Base-by-base conservation (phyloP, 2,888 invertebrate genomes). In the Drosophila colorata region DNA sequence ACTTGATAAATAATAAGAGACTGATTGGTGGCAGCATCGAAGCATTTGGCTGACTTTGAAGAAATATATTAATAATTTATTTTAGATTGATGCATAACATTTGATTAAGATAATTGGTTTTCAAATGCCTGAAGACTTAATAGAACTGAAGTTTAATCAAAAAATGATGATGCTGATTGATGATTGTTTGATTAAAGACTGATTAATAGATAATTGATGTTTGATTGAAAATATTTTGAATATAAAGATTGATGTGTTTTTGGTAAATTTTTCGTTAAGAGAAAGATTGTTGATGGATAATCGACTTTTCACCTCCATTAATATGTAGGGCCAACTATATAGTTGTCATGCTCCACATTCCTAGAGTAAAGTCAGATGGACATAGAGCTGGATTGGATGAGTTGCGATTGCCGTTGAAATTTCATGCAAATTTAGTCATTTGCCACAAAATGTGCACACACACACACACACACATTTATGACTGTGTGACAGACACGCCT, bases 381-480 rank as follows among this genome's bases (percentile, higher is more conserved):
- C 58, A 57, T 33, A 20, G 28, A 52, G 28, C 28, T 41, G 37
- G 5, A 38, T 55, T 35, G 47, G 38, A 44, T 57, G 52, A 49
- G 20, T 33, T 77, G 63, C 9, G 49, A 55, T 40, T 60, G 20
- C 28, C 16, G 60, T 60, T 71, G 51, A 77, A 77, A 72, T 59
- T 86, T 67, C 78, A 84, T 84, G 87, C 78, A 84, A 84, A 84
- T 84, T 80, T 88, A 70, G 88, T 86, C 88, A 86, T 86, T 84
- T 87, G 74, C 80, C 80, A 67, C 76, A 80, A 67, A 66, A 84
- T 74, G 37, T 43, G 31, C 40, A 23, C 44, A 40, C 41, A 49
- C 48, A 52, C 52, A 57, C 20, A 40, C 63, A 46, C 43, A 46
- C 31, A 46, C 8, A 23, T 18, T 49, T 33, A 43, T 8, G 25